Conservation (phyloP, 2,113 vertebrate species). For the Diadophis punctatus region DNA sequence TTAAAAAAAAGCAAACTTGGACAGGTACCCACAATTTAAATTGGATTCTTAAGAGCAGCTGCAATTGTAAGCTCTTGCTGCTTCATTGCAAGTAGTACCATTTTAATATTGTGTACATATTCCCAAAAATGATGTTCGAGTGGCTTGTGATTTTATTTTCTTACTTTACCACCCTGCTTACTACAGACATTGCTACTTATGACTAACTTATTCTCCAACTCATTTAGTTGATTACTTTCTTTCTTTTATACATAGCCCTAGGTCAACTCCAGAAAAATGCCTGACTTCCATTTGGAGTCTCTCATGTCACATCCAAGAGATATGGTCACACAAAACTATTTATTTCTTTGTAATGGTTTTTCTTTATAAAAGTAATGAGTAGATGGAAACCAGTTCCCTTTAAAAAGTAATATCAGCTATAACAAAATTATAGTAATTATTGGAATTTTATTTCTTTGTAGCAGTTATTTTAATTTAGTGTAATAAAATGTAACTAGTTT, state of each 20-base stretch:
- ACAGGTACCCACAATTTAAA: neutral
- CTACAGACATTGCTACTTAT: neutral
- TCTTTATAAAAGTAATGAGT: neutral
- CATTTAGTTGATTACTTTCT: neutral
- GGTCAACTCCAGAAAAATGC: neutral
- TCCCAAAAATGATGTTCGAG: neutral
- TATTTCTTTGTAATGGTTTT: neutral
- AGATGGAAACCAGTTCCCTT: neutral
- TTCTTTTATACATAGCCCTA: neutral
- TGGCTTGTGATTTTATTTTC: neutral
- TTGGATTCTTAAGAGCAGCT: neutral
- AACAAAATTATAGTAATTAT: neutral
- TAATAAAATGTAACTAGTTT: neutral
- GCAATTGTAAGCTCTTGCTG: neutral
- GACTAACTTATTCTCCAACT: neutral
- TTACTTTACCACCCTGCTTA: neutral
- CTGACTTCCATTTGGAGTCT: neutral
- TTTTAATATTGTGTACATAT: neutral
- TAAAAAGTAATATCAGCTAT: neutral
- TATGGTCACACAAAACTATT: neutral
- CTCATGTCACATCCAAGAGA: neutral
- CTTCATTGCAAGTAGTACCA: neutral
- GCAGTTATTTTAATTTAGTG: neutral
- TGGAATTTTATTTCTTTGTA: neutral
- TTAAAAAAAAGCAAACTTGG: neutral